These are phyloP conservation scores for Talpa occidentalis DNA, from an alignment of 2,113 vertebrate genomes.

Conservation along the genomic window DNA sequence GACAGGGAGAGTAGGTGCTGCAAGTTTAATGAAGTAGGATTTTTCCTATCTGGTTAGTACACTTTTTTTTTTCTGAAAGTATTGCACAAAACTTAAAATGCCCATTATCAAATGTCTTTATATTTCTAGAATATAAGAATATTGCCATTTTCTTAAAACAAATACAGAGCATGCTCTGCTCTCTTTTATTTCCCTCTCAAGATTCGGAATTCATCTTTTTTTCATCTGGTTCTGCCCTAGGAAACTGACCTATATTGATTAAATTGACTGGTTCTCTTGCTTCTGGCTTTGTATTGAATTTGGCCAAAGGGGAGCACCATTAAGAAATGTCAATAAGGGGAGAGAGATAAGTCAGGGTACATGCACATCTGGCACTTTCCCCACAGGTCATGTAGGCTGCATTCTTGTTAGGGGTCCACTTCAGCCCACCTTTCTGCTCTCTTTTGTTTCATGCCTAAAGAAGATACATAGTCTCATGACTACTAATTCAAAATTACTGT, in stretches of 20 bases:
- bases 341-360: background rate
- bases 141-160: background rate
- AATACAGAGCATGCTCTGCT: background rate
- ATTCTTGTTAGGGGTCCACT: background rate
- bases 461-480: background rate
- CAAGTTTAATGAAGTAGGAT: background rate
- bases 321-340: background rate
- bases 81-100: background rate
- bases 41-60: background rate
- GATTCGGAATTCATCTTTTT: constrained; percentile 17
- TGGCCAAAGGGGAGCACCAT: background rate
- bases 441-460: background rate
- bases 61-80: background rate
- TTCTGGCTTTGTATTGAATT: constrained; percentile 19
- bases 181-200: background rate
- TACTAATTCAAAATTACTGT: background rate
- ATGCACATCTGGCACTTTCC: background rate
- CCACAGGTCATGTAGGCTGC: background rate
- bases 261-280: background rate
- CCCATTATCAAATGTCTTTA: background rate
- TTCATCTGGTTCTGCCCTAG: background rate
- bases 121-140: background rate
- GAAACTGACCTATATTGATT: constrained; percentile 24
- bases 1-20: background rate
- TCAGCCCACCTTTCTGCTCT: background rate